A percentile compares a stretch with the other conserved stretches of the same genome.
Conservation (phyloP, 2,113 vertebrate genomes). For the Shinisaurus crocodilurus region DNA sequence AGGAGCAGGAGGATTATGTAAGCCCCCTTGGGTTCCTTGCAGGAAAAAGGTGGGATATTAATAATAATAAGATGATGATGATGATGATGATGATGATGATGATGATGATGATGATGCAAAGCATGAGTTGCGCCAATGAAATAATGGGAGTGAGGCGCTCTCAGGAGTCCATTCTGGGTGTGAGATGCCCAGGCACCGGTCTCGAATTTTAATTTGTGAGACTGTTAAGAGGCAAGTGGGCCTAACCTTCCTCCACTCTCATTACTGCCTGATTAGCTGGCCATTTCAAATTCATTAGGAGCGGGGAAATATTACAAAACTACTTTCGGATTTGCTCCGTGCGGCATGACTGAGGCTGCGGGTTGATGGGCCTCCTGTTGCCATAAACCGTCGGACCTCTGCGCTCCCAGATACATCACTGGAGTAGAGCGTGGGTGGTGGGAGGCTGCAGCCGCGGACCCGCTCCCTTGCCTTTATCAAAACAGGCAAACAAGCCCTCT, state of each 20-base stretch:
- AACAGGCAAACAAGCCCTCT: neutral
- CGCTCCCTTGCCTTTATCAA: neutral
- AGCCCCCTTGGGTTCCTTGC: too few relatives aligned
- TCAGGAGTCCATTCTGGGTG: neutral
- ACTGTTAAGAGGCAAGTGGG: neutral
- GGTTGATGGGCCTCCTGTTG: neutral
- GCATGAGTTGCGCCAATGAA: neutral
- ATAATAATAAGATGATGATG: too few relatives aligned
- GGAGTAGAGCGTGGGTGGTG: too few relatives aligned
- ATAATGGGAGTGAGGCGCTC: neutral
- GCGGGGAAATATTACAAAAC: constrained; percentile 3
- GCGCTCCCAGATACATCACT: rapidly evolving
- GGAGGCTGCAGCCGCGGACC: neutral
- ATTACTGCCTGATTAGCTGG: neutral
- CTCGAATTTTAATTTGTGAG: neutral
- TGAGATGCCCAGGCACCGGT: neutral
- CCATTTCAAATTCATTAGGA: rapidly evolving
- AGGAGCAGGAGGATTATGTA: too few relatives aligned
- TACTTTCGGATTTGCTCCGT: neutral
- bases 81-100: too few relatives aligned
- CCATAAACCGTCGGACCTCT: rapidly evolving
- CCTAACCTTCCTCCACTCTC: neutral
- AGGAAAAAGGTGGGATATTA: too few relatives aligned
- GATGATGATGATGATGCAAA: too few relatives aligned
- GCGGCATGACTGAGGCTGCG: too few relatives aligned